phyloP scores from a whole-genome alignment of 2,888 invertebrate genomes.

The Polymixis flavicincta region DNA sequence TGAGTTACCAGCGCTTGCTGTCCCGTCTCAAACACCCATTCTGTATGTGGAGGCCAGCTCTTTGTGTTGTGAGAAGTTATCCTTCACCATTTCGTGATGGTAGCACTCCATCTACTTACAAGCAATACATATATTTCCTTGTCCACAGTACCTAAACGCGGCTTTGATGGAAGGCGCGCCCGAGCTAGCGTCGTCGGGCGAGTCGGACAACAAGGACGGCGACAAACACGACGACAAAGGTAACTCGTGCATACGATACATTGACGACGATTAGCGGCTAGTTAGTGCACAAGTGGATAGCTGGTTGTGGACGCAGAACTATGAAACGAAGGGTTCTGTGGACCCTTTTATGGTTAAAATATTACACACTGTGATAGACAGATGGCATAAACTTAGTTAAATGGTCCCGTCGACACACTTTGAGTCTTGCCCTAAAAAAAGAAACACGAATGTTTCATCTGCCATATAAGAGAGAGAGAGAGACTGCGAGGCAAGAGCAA shows the following conservation, averaged over 20 bases:
- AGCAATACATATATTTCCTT: not conserved
- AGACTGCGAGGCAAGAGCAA: no score
- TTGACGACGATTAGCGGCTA: slow-evolving; percentile 38
- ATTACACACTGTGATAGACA: not conserved
- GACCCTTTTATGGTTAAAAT: not conserved
- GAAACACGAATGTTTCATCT: not conserved
- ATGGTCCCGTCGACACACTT: not conserved
- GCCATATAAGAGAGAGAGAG: not conserved
- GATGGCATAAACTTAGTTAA: not conserved
- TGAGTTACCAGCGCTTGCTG: not conserved
- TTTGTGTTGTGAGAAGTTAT: not conserved
- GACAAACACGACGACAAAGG: slow-evolving; percentile 85
- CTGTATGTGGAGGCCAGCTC: not conserved
- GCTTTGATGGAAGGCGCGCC: slow-evolving; percentile 81
- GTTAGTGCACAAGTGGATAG: not conserved
- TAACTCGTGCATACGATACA: slow-evolving; percentile 58
- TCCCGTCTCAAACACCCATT: not conserved
- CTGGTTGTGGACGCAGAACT: not conserved
- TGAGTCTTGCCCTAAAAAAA: not conserved
- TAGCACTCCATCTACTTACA: not conserved
- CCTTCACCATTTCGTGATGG: not conserved
- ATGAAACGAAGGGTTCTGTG: not conserved
- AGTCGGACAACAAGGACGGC: slow-evolving; percentile 76
- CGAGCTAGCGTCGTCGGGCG: slow-evolving; percentile 85
- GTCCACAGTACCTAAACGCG: slow-evolving; percentile 78